These are phyloP conservation scores for zebrafish (Danio rerio) DNA, from an alignment of 2,113 vertebrate species.

Conservation along the genomic window GRCz12tu NC_133183.1:49307501-49308000, in stretches of 20 bases:
- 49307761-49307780: background rate
- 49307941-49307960: background rate
- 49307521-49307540: background rate
- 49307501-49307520: background rate
- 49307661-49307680: constrained; percentile 14
- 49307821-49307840: constrained; percentile 5
- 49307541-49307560: constrained; percentile 25
- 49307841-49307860: background rate
- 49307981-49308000: background rate
- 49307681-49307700: constrained; percentile 20
- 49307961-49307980: constrained; percentile 28
- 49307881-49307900: constrained; percentile 1
- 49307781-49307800: background rate
- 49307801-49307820: background rate
- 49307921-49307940: constrained; percentile 19
- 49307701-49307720: constrained; percentile 13
- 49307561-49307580: constrained; percentile 19
- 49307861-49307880: constrained; percentile 5
- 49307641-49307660: constrained; percentile 10
- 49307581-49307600: constrained; percentile 10
- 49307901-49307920: constrained; percentile 32
- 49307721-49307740: constrained; percentile 30
- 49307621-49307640: constrained; percentile 40
- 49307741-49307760: background rate
- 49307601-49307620: constrained; percentile 24